Evolutionary conservation across 2,888 invertebrate genomes (phyloP), one percentile per base, ranked within the genome.

Genomic region (Himalopsyche anomala): DNA sequence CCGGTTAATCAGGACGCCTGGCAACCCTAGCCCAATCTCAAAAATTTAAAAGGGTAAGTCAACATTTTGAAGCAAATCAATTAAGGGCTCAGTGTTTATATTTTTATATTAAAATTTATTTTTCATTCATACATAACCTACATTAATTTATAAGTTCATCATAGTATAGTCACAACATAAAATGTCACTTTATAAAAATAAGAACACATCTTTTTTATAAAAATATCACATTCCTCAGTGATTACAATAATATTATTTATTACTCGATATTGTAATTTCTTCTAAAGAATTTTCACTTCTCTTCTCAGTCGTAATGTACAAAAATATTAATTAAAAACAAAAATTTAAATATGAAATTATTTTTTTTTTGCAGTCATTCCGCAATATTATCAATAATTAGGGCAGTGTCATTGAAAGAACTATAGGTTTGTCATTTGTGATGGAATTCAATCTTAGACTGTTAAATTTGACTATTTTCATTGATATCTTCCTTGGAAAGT

Each of bases 401-500:
- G 74, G 74, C 74, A 74, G 74, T 74, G 74, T 38, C 74, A 38
- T 74, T 74, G 74, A 62, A 62, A n/a, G 8, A 19, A 62, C 19
- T 62, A n/a, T 9, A 19, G 62, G 28, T 62, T 62, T 11, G 19
- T 62, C 9, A 19, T 62, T 62, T 62, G 28, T 8, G 6, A 9
- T 62, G 15, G 15, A 62, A 28, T 62, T 19, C n/a, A n/a, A 62
- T 19, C 2, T 4, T 80, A 28, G 80, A 81, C 19, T 40, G 42
- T 81, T 45, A 40, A 45, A 54, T 51, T 81, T 45, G n/a, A 12
- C 42, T 81, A 19, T 28, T 5, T 36, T 85, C 84, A 84, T 80
- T 85, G 85, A 86, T 85, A 85, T 85, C 84, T 83, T 85, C 85
- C 84, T 84, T 85, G 85, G 90, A 93, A 96, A 82, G 95, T 95